Evolutionary conservation across 2,888 invertebrate species (phyloP).

Genomic region (Ectemnius lituratus): DNA sequence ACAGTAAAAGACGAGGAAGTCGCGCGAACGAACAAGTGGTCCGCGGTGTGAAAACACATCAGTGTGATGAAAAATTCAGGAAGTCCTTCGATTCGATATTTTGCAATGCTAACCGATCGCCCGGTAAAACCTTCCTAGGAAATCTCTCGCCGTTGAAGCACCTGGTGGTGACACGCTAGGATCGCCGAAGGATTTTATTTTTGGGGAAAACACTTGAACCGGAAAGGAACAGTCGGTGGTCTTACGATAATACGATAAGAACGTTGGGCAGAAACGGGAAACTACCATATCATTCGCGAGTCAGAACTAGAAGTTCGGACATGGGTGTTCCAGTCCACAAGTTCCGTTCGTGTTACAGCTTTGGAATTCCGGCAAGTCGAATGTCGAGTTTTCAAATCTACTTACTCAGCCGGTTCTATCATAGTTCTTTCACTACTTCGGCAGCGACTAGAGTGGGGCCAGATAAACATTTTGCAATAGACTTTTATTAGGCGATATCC

Average conservation of each 20-base stretch:
- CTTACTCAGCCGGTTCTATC: neutral
- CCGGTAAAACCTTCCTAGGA: constrained; percentile 43
- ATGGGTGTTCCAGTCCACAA: too few species aligned
- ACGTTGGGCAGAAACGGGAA: constrained; percentile 32
- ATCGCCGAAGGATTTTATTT: constrained; percentile 35
- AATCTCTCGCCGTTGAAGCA: constrained; percentile 33
- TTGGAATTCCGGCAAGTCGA: neutral
- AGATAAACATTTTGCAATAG: neutral
- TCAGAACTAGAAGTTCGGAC: too few species aligned
- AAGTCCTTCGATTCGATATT: constrained; percentile 61
- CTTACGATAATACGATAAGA: constrained; percentile 35
- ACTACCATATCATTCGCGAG: too few species aligned
- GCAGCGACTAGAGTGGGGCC: constrained; percentile 12
- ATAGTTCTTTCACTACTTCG: constrained; percentile 15
- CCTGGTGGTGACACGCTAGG: constrained; percentile 13
- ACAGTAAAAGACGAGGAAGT: neutral
- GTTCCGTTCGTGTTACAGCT: neutral
- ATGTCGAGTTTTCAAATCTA: neutral
- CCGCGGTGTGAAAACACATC: constrained; percentile 34
- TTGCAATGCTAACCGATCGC: constrained; percentile 54
- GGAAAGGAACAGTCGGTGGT: constrained; percentile 21
- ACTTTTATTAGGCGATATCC: neutral
- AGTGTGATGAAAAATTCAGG: constrained; percentile 50
- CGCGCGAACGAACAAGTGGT: constrained; percentile 23
- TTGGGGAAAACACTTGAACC: constrained; percentile 35